Percentiles rank a stretch among this genome's conserved stretches.
Conservation (phyloP, 1,140 invertebrate species). For the Eueides isabella region DNA sequence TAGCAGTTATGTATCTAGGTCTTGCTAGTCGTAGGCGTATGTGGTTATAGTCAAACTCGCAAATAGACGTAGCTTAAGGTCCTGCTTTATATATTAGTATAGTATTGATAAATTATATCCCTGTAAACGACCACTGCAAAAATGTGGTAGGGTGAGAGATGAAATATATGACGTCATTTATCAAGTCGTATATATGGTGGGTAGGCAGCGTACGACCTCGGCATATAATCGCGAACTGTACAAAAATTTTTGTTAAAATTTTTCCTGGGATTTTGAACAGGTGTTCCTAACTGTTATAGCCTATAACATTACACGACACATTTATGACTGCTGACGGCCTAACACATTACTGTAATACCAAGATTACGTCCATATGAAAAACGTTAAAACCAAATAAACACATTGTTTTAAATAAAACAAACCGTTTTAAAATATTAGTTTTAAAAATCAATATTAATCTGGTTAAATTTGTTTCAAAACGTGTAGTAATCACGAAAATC, state of each 20-base stretch:
- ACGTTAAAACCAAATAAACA: background rate
- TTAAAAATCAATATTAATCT: too few species aligned
- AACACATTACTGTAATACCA: slow-evolving; percentile 19
- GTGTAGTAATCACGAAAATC: too few species aligned
- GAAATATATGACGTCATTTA: slow-evolving; percentile 25
- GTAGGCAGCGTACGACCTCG: slow-evolving; percentile 20
- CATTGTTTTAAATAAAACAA: too few species aligned
- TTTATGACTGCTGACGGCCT: slow-evolving; percentile 22
- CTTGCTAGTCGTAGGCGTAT: background rate
- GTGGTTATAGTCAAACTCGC: background rate
- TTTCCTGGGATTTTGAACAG: slow-evolving; percentile 26
- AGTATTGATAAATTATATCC: slow-evolving; percentile 14
- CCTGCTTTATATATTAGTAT: slow-evolving; percentile 8
- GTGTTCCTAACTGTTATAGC: slow-evolving; percentile 20
- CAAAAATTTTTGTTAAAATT: slow-evolving; percentile 26
- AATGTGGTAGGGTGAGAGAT: slow-evolving; percentile 15
- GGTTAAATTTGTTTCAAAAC: too few species aligned
- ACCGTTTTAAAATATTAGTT: too few species aligned
- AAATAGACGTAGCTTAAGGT: background rate
- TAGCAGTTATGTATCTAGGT: too few species aligned
- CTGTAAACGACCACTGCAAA: slow-evolving; percentile 12
- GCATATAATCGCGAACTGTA: slow-evolving; percentile 14
- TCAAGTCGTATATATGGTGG: slow-evolving; percentile 15
- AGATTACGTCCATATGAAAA: background rate
- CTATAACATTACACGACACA: slow-evolving; percentile 24